Evolutionary conservation across 2,888 invertebrate genomes (phyloP).

Genomic region (Eristalis pertinax): DNA sequence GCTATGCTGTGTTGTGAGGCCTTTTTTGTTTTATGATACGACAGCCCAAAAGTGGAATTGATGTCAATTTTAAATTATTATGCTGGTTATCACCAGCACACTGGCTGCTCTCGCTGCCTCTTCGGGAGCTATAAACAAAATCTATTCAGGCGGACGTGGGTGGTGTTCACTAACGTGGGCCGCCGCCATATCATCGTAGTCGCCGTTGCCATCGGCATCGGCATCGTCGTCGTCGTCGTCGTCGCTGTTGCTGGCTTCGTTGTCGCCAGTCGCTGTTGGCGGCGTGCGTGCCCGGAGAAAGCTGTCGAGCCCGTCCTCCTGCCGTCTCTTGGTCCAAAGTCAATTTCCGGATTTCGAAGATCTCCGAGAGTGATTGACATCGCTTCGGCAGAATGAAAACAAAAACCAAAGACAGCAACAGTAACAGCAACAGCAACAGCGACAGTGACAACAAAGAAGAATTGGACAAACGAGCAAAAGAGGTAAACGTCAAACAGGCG

Average conservation of each 20-base stretch:
- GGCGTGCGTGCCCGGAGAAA: slow-evolving; percentile 45
- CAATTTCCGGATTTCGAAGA: slow-evolving; percentile 58
- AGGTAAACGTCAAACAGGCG: not conserved
- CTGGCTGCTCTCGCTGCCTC: slow-evolving; percentile 58
- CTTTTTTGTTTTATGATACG: slow-evolving; percentile 61
- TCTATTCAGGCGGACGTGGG: slow-evolving; percentile 47
- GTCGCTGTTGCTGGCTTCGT: not conserved
- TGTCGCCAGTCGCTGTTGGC: not conserved
- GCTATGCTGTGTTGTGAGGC: slow-evolving; percentile 41
- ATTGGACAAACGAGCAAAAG: slow-evolving; percentile 25
- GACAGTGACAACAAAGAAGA: no score
- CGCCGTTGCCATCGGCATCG: not conserved
- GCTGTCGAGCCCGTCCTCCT: slow-evolving; percentile 22
- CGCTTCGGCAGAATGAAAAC: slow-evolving; percentile 17
- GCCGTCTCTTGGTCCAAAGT: slow-evolving; percentile 6
- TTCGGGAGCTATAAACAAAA: slow-evolving; percentile 70
- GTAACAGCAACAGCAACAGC: no score
- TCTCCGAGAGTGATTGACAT: slow-evolving; percentile 42
- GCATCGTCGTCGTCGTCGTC: not conserved
- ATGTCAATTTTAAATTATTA: slow-evolving; percentile 68
- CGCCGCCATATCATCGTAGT: slow-evolving; percentile 5
- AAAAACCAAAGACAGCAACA: not conserved
- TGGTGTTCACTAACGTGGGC: slow-evolving; percentile 36
- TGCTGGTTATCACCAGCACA: slow-evolving; percentile 55
- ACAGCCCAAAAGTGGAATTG: slow-evolving; percentile 61